Conservation (phyloP, 2,113 vertebrate species). For the Hydrochoerus hydrochaeris region DNA sequence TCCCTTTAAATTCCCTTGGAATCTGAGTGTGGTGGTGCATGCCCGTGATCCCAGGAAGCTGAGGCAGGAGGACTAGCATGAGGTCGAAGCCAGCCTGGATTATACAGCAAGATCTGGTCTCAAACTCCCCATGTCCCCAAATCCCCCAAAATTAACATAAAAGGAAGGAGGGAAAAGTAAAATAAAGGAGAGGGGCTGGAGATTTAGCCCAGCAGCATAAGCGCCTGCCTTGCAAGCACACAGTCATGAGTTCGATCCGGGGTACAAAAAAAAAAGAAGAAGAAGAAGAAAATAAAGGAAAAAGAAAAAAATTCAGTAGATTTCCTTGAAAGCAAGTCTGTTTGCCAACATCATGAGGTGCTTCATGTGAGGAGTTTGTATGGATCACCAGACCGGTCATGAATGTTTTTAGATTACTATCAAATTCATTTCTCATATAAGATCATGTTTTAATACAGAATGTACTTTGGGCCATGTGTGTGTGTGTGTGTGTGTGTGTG, state of each 20-base stretch:
- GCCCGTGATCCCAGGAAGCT: background rate
- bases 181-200: no score
- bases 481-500: no score
- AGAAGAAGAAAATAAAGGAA: no score
- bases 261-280: no score
- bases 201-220: no score
- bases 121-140: background rate
- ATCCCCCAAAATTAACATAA: background rate
- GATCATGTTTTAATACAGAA: background rate
- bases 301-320: background rate
- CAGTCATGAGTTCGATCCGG: no score
- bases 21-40: background rate
- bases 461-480: background rate
- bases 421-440: slow-evolving; percentile 13
- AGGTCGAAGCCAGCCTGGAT: background rate
- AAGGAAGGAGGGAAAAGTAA: background rate
- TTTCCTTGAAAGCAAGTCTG: background rate
- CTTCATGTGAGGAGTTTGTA: background rate
- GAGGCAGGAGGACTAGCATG: background rate
- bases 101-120: background rate
- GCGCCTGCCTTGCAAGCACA: no score
- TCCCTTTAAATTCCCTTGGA: background rate
- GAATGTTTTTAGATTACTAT: background rate
- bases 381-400: background rate
- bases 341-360: background rate